phyloP scores from a whole-genome alignment of 2,888 invertebrate species.

The Ametastegia equiseti region DNA sequence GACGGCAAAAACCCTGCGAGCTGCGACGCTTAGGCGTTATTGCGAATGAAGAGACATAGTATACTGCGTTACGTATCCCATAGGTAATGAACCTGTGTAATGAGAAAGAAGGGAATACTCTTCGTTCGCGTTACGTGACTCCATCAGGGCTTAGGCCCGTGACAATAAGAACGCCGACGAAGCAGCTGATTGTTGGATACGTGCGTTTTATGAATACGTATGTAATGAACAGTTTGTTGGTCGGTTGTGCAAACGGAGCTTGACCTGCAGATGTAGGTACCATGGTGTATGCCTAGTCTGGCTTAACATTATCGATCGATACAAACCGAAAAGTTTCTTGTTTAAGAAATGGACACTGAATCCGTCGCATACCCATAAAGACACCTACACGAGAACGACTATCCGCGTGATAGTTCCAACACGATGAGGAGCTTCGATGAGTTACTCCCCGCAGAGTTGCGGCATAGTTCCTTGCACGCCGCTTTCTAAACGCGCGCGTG shows the following conservation, averaged over 20 bases:
- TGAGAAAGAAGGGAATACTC: too few species aligned
- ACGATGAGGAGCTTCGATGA: constrained; percentile 19
- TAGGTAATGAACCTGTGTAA: too few species aligned
- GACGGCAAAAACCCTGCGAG: not conserved
- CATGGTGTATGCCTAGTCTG: not conserved
- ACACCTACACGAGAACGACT: not conserved
- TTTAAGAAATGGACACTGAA: not conserved
- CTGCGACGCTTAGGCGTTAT: too few species aligned
- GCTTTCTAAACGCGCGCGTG: constrained; percentile 34
- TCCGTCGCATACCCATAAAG: not conserved
- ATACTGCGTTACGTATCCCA: too few species aligned
- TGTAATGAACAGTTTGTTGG: not conserved
- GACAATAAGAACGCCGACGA: not conserved
- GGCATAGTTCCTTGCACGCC: constrained; percentile 10
- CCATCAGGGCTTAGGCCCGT: too few species aligned
- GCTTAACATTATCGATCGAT: constrained; percentile 2
- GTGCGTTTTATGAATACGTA: not conserved
- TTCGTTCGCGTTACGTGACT: not conserved
- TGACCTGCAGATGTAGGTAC: not conserved
- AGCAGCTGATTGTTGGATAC: not conserved
- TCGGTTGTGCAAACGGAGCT: not conserved
- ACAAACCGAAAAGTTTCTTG: constrained; percentile 7
- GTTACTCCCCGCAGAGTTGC: constrained; percentile 34
- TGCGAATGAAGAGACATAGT: too few species aligned
- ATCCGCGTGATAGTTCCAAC: constrained; percentile 13